Percentiles rank a stretch among this genome's conserved stretches.
Conservation (phyloP, 2,888 invertebrate species). For the Pseudococcus viburni region DNA sequence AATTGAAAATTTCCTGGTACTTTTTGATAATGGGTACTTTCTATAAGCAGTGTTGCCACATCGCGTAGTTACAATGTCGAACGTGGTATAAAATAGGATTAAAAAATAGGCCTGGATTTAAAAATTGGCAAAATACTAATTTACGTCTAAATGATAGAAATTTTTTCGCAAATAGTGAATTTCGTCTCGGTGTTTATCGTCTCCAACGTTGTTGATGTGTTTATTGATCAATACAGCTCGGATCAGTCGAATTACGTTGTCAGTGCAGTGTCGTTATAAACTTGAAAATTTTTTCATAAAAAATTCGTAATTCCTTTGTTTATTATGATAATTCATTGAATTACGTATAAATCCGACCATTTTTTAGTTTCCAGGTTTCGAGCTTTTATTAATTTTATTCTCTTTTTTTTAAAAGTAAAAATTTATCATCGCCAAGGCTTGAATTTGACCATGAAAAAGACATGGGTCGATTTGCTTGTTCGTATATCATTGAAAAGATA, state of each 20-base stretch:
- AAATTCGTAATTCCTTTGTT: neutral
- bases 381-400: neutral
- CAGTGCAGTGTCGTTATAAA: neutral
- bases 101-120: neutral
- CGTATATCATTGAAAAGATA: neutral
- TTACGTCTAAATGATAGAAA: neutral
- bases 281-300: slow-evolving; percentile 5
- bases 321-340: neutral
- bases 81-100: neutral
- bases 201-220: neutral
- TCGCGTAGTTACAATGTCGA: neutral
- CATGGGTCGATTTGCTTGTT: neutral
- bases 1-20: slow-evolving; percentile 10
- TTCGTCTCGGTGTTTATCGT: neutral
- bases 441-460: slow-evolving; percentile 18
- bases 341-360: neutral
- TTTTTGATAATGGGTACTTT: slow-evolving; percentile 36
- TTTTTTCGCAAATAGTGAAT: neutral
- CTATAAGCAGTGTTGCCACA: slow-evolving; percentile 4
- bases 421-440: neutral
- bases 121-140: neutral
- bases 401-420: neutral
- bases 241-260: neutral
- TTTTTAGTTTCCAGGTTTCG: neutral
- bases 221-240: neutral